These are phyloP conservation scores for Decapterus maruadsi DNA, from an alignment of 2,797 vertebrate genomes.

Conservation along the genomic window DNA sequence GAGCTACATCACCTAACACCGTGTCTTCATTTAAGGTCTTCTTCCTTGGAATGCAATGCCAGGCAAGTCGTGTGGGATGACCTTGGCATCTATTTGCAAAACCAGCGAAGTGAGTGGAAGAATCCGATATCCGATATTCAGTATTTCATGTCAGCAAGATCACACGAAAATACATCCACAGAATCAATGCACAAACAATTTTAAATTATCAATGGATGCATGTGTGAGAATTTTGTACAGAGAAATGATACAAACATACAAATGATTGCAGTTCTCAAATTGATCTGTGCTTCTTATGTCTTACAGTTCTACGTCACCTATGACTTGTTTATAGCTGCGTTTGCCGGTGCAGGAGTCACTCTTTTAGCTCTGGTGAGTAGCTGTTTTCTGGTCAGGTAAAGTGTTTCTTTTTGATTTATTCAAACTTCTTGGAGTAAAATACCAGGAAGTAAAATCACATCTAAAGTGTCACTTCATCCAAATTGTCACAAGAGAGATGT, in stretches of 20 bases:
- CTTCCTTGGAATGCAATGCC: slow-evolving; percentile 97
- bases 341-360: slow-evolving; percentile 93
- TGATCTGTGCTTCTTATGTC: slow-evolving; percentile 45
- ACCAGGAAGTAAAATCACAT: neutral
- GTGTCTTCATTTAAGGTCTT: slow-evolving; percentile 86
- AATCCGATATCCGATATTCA: slow-evolving; percentile 22
- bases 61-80: slow-evolving; percentile 94
- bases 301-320: slow-evolving; percentile 96
- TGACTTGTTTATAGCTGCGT: slow-evolving; percentile 96
- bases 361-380: slow-evolving; percentile 95
- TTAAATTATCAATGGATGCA: slow-evolving; percentile 5
- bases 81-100: slow-evolving; percentile 96
- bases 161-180: slow-evolving; percentile 10
- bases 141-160: slow-evolving; percentile 23
- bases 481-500: neutral
- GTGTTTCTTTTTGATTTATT: too few relatives aligned
- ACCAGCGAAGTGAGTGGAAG: slow-evolving; percentile 92
- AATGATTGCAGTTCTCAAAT: neutral
- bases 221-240: neutral
- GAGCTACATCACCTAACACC: slow-evolving; percentile 45
- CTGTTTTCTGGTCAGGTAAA: neutral
- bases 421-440: neutral
- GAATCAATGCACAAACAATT: slow-evolving; percentile 17
- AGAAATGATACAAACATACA: neutral
- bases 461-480: neutral